Evolutionary conservation across 2,113 vertebrate genomes (phyloP).

Genomic region (Macaca mulatta): DNA sequence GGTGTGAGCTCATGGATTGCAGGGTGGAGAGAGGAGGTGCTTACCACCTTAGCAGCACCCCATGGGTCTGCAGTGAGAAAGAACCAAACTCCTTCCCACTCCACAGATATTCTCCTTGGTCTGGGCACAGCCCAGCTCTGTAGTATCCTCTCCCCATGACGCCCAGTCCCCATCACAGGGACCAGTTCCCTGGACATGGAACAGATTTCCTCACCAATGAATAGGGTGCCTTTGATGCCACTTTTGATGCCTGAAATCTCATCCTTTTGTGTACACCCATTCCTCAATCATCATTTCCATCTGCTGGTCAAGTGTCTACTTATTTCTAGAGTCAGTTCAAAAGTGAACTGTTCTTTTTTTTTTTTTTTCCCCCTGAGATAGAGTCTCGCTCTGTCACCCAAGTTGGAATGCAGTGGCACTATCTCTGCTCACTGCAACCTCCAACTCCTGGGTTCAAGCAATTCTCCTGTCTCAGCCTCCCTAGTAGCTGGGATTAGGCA

Average conservation of each 20-base stretch:
- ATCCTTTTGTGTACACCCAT: background rate
- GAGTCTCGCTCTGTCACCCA: too few relatives aligned
- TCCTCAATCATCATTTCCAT: background rate
- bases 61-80: background rate
- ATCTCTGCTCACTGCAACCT: too few relatives aligned
- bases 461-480: too few relatives aligned
- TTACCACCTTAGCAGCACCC: background rate
- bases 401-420: too few relatives aligned
- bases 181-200: background rate
- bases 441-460: too few relatives aligned
- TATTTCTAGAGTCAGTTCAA: background rate
- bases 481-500: too few relatives aligned
- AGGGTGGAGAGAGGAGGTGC: background rate
- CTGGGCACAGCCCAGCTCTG: background rate
- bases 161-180: background rate
- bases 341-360: too few relatives aligned
- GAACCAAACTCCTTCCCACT: background rate
- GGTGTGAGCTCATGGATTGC: background rate
- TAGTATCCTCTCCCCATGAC: background rate
- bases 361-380: too few relatives aligned
- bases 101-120: background rate
- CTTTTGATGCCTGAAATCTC: background rate
- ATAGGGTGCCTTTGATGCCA: background rate
- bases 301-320: background rate
- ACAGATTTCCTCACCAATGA: background rate